phyloP scores from a whole-genome alignment of 2,113 vertebrate species.

The Colinus virginianus region DNA sequence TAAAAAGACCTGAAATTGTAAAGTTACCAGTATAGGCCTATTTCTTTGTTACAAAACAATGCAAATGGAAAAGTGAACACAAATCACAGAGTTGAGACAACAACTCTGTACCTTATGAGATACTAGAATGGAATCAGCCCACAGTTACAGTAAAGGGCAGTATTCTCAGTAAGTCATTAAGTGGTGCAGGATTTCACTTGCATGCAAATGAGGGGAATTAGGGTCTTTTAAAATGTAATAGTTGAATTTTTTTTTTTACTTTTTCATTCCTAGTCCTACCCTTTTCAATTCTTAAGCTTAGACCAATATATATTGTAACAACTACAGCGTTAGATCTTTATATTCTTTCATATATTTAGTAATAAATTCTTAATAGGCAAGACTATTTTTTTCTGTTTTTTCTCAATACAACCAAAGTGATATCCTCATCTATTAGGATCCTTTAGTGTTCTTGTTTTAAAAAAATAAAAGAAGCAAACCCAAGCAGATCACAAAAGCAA shows the following conservation, averaged over 20 bases:
- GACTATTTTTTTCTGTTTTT: neutral
- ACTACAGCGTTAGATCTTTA: neutral
- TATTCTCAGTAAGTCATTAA: neutral
- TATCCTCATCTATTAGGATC: neutral
- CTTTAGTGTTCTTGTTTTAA: neutral
- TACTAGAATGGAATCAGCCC: neutral
- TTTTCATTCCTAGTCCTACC: neutral
- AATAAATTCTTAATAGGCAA: neutral
- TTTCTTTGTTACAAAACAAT: neutral
- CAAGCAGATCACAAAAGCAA: neutral
- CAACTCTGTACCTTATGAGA: neutral
- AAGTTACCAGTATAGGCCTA: neutral
- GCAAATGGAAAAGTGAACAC: neutral
- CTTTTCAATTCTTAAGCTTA: neutral
- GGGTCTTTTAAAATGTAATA: neutral
- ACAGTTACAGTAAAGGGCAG: neutral
- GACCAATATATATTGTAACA: neutral
- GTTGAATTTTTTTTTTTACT: neutral
- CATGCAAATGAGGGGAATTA: neutral
- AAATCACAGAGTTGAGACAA: neutral
- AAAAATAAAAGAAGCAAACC: neutral
- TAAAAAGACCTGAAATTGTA: neutral
- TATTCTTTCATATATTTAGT: neutral
- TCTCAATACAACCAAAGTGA: neutral
- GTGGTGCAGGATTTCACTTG: neutral